Percentiles rank a stretch among this genome's conserved stretches.
phyloP scores from a whole-genome alignment of 2,113 vertebrate species.

The Phasianus colchicus region DNA sequence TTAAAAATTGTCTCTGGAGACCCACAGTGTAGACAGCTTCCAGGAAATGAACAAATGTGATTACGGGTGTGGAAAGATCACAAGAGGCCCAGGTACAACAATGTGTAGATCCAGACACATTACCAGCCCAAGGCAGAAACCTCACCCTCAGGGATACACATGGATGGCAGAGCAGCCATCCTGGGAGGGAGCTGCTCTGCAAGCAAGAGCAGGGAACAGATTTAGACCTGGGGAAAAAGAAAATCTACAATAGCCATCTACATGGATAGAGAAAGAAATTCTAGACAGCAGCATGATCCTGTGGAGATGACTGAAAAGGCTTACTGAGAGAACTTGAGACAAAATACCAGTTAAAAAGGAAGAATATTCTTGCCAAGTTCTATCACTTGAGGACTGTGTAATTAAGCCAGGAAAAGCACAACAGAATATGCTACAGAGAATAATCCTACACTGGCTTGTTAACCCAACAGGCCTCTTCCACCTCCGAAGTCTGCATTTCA shows the following conservation, averaged over 20 bases:
- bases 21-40: background rate
- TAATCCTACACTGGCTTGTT: background rate
- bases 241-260: background rate
- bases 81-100: background rate
- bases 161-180: background rate
- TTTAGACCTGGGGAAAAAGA: background rate
- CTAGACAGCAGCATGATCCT: background rate
- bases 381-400: background rate
- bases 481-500: background rate
- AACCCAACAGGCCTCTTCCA: slow-evolving; percentile 7
- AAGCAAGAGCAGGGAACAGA: background rate
- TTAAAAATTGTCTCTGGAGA: background rate
- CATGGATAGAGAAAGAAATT: background rate
- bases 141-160: background rate
- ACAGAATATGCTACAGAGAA: background rate
- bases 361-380: slow-evolving; percentile 47
- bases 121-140: background rate
- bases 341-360: background rate
- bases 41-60: slow-evolving; percentile 16
- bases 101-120: background rate
- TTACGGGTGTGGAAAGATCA: background rate
- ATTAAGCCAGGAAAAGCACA: slow-evolving; percentile 63
- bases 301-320: background rate
- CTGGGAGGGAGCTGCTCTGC: background rate
- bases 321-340: slow-evolving; percentile 7